These are phyloP conservation scores for Rhodinocichla rosea DNA, from an alignment of 2,113 vertebrate genomes.

Conservation along the genomic window DNA sequence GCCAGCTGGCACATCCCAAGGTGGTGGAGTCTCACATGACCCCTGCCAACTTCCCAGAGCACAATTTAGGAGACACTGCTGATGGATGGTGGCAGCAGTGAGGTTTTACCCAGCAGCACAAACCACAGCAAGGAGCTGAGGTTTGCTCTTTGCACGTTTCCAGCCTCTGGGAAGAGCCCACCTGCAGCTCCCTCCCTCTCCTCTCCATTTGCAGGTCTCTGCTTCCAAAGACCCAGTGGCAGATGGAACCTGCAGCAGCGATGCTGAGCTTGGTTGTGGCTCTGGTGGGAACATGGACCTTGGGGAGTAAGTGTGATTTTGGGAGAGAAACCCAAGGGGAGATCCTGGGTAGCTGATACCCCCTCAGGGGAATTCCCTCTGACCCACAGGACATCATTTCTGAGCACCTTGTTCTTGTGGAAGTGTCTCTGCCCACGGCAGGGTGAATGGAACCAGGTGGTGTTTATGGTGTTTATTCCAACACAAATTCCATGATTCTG, in stretches of 20 bases:
- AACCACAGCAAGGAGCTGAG: background rate
- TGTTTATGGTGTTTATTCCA: background rate
- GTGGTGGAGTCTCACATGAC: background rate
- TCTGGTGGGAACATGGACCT: background rate
- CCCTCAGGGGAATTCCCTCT: background rate
- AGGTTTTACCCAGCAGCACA: background rate
- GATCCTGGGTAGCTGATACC: background rate
- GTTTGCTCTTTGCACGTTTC: background rate
- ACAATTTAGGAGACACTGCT: accelerated
- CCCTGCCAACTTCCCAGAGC: background rate
- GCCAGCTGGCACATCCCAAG: background rate
- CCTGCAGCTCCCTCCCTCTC: background rate
- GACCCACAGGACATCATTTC: background rate
- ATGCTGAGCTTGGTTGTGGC: background rate
- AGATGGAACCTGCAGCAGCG: background rate
- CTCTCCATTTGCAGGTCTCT: background rate
- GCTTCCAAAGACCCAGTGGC: background rate
- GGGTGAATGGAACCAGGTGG: background rate
- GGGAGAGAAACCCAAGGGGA: background rate
- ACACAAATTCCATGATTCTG: background rate
- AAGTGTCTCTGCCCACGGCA: background rate
- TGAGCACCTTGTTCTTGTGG: background rate
- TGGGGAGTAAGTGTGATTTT: conserved; percentile 15
- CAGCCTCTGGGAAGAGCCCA: background rate
- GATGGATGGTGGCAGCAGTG: accelerated